A percentile compares a stretch with the other conserved stretches of the same genome.
Evolutionary conservation across 2,113 vertebrate genomes (phyloP).

Genomic region (Muntiacus muntjak): DNA sequence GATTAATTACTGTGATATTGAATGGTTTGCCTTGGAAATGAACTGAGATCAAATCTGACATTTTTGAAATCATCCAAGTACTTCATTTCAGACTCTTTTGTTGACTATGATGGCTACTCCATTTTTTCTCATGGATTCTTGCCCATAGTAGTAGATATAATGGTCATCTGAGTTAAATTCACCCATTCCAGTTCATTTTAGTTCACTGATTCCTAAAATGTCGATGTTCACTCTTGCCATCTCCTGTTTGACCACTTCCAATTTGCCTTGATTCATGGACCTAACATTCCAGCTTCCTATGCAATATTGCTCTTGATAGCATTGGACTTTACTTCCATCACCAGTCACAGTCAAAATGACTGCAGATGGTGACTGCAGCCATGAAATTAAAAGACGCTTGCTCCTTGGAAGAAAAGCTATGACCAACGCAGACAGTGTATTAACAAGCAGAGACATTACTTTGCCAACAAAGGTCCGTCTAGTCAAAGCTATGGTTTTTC

Average conservation of each 20-base stretch:
- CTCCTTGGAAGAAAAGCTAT: neutral
- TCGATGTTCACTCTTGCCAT: neutral
- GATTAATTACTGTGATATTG: neutral
- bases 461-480: neutral
- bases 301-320: neutral
- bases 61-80: neutral
- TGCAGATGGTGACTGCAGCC: neutral
- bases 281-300: neutral
- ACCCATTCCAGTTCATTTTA: neutral
- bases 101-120: neutral
- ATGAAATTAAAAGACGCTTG: neutral
- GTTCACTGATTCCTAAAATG: neutral
- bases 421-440: neutral
- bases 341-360: neutral
- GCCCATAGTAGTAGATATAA: neutral
- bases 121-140: neutral
- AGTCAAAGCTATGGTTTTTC: neutral
- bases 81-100: neutral
- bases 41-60: neutral
- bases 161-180: neutral
- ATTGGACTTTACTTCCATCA: neutral
- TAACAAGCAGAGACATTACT: neutral
- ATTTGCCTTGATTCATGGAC: neutral
- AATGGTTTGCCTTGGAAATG: neutral
- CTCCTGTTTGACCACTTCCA: neutral